phyloP scores from a whole-genome alignment of 2,888 invertebrate species.

The Steinernema carpocapsae region DNA sequence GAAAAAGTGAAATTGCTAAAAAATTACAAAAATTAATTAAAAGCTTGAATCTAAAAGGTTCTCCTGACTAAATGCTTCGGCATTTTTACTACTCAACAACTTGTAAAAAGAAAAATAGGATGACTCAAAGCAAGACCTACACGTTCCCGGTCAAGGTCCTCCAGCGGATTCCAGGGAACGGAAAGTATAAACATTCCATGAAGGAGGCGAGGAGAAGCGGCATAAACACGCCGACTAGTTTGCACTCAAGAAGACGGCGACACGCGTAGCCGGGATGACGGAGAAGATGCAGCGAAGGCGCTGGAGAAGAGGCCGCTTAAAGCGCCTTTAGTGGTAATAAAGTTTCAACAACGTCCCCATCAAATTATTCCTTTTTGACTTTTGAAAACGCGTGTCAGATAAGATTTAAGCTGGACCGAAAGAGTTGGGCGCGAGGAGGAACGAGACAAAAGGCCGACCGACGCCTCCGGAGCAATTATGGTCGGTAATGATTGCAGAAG shows the following conservation, averaged over 20 bases:
- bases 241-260: background rate
- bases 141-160: no score
- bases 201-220: background rate
- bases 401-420: background rate
- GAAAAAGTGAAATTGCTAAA: no score
- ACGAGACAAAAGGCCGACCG: background rate
- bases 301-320: constrained; percentile 20
- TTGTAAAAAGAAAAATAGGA: no score
- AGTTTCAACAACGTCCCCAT: constrained; percentile 31
- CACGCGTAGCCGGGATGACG: background rate
- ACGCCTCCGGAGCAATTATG: background rate
- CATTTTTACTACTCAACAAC: no score
- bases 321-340: constrained; percentile 33
- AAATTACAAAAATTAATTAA: no score
- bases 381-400: constrained; percentile 4
- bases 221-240: constrained; percentile 12
- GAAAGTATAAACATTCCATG: constrained; percentile 28
- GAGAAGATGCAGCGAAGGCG: background rate
- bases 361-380: constrained; percentile 34
- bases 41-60: no score
- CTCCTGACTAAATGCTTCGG: no score
- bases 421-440: background rate
- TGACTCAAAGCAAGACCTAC: no score
- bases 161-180: background rate
- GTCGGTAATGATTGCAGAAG: background rate